A percentile compares a stretch with the other conserved stretches of the same genome.
Conservation (phyloP, 2,888 invertebrate genomes). For the Nematopogon swammerdamellus region DNA sequence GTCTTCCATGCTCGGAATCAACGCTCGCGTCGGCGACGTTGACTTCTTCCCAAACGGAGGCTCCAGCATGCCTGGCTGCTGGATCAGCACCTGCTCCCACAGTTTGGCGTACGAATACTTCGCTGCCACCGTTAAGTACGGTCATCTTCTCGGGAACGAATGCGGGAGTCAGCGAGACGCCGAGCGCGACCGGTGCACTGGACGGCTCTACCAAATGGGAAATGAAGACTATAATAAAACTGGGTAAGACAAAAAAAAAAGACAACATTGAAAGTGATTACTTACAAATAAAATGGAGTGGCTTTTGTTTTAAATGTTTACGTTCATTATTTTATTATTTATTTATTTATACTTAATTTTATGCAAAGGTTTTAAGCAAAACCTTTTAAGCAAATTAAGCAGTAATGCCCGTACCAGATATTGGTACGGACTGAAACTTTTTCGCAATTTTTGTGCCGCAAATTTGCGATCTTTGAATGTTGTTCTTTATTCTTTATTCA, state of each 20-base stretch:
- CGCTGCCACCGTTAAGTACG: slow-evolving; percentile 24
- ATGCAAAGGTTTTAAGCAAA: too few species aligned
- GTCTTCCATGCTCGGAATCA: slow-evolving; percentile 23
- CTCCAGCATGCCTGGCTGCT: slow-evolving; percentile 31
- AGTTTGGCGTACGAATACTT: slow-evolving; percentile 24
- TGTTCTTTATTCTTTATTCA: too few species aligned
- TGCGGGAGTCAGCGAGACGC: slow-evolving; percentile 22
- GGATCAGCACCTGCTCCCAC: slow-evolving; percentile 28
- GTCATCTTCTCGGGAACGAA: slow-evolving; percentile 24
- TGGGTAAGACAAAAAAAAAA: slow-evolving; percentile 16
- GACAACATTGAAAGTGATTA: too few species aligned
- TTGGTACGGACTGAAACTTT: too few species aligned
- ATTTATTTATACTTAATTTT: too few species aligned
- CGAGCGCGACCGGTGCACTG: slow-evolving; percentile 20
- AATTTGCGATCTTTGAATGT: too few species aligned
- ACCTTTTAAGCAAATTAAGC: too few species aligned
- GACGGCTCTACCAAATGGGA: slow-evolving; percentile 22
- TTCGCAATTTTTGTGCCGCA: too few species aligned
- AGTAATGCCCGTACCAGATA: too few species aligned
- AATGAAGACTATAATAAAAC: slow-evolving; percentile 24
- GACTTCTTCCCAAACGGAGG: slow-evolving; percentile 38
- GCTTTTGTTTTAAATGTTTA: too few species aligned
- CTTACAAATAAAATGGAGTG: too few species aligned
- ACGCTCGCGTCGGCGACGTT: slow-evolving; percentile 26
- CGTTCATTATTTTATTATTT: too few species aligned